Base-by-base conservation (phyloP, 2,888 invertebrate species). In the Sicus ferrugineus region DNA sequence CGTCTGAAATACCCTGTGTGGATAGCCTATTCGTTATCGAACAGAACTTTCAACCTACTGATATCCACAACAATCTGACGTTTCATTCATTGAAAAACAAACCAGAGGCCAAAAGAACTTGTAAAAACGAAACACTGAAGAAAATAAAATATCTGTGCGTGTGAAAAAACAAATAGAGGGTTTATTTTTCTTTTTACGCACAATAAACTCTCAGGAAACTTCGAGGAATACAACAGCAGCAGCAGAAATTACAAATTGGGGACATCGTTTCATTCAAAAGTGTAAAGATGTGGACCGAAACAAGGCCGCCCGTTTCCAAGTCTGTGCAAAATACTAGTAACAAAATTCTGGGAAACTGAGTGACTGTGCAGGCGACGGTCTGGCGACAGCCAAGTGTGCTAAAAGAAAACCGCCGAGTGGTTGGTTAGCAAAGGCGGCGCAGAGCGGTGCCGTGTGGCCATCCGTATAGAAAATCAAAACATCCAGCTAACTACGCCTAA, bases 301-400 rank as follows among this genome's bases (percentile, higher is more conserved):
- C 42, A 46, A 56, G 28, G 21, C 54, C 16, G n/a, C 26, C 52
- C 14, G 19, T 38, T 26, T 23, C 19, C 1, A 21, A 14, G 23
- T 6, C 14, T 46, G 66, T 58, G 56, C 38, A 67, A 65, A 65
- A 67, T n/a, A 50, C 21, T 19, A 58, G 30, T 38, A 54, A 65
- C 42, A 42, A 46, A 58, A 67, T 58, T 58, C 46, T 67, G 28
- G 42, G 58, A 67, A 67, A 58, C 30, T 56, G 31, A n/a, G 52
- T 66, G 54, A 54, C 54, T 54, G 54, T 66, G 65, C 65, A 7
- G 54, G 23, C 23, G 54, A 26, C 54, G 38, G 26, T 54, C 65
- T 11, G 38, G 26, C 16, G 38, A 54, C 31, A 34, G 38, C 34
- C 31, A 54, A 65, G 34, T 23, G 23, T 46, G 21, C 28, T 30